Evolutionary conservation across 2,888 invertebrate species (phyloP).

Genomic region (Polymixis flavicincta): DNA sequence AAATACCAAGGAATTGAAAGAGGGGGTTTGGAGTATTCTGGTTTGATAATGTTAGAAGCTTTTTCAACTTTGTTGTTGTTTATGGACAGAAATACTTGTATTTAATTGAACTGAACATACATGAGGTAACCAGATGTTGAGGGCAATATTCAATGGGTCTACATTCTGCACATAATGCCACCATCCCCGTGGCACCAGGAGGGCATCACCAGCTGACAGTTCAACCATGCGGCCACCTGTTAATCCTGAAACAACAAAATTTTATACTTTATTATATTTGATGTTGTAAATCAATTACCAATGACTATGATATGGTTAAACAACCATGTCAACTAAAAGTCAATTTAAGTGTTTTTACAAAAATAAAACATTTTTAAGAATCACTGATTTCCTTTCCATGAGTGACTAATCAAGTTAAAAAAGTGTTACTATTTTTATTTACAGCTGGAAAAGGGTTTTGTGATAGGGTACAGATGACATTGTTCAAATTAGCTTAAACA

Average conservation of each 20-base stretch:
- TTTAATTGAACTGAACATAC: constrained; percentile 82
- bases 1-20: too few species aligned
- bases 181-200: constrained; percentile 97
- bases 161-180: constrained; percentile 99
- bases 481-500: not conserved
- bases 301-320: not conserved
- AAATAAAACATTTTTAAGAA: not conserved
- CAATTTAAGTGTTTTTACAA: not conserved
- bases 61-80: not conserved
- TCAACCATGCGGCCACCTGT: constrained; percentile 90
- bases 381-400: not conserved
- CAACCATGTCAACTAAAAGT: not conserved
- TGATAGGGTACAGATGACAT: not conserved
- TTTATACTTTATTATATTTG: not conserved
- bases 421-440: not conserved
- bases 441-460: not conserved
- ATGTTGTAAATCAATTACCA: not conserved
- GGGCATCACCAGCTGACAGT: constrained; percentile 95
- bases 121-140: constrained; percentile 94
- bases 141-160: constrained; percentile 92
- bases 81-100: not conserved
- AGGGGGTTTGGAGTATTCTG: too few species aligned
- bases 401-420: not conserved
- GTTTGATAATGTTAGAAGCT: too few species aligned
- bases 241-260: constrained; percentile 74